phyloP scores from a whole-genome alignment of 2,888 invertebrate genomes.

The Oscheius sp. region DNA sequence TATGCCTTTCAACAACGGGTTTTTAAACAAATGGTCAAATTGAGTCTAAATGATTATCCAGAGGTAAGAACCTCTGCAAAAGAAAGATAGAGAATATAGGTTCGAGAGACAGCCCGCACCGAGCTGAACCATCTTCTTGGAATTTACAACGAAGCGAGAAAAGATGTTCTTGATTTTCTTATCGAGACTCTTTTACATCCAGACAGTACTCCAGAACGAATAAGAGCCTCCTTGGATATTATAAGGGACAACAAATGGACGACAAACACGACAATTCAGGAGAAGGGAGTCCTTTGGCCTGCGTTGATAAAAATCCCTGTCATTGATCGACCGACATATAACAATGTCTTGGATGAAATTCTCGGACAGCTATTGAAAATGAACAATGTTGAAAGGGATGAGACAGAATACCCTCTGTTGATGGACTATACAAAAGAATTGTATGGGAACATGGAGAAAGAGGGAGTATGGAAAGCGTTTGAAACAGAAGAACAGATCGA shows the following conservation, averaged over 20 bases:
- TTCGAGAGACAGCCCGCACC: slow-evolving; percentile 17
- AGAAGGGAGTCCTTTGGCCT: slow-evolving; percentile 15
- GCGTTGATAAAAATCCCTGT: slow-evolving; percentile 24
- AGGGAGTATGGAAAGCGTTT: slow-evolving; percentile 20
- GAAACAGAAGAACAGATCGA: slow-evolving; percentile 18
- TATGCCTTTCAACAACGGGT: slow-evolving; percentile 19
- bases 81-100: not conserved
- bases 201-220: slow-evolving; percentile 13
- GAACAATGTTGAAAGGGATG: slow-evolving; percentile 5
- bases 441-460: slow-evolving; percentile 7
- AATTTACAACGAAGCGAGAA: slow-evolving; percentile 20
- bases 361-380: slow-evolving; percentile 20
- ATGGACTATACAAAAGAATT: slow-evolving; percentile 8
- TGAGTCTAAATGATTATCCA: slow-evolving; percentile 25
- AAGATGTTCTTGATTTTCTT: slow-evolving; percentile 14
- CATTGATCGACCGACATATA: slow-evolving; percentile 19
- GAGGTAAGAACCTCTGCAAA: slow-evolving; percentile 4
- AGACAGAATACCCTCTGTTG: not conserved
- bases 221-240: slow-evolving; percentile 24
- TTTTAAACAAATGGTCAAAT: not conserved
- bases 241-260: slow-evolving; percentile 22
- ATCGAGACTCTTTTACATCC: not conserved
- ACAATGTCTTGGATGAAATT: slow-evolving; percentile 18
- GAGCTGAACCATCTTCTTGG: slow-evolving; percentile 18
- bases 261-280: not conserved